Conservation (phyloP, 2,113 vertebrate species). For the Solenodon paradoxus region DNA sequence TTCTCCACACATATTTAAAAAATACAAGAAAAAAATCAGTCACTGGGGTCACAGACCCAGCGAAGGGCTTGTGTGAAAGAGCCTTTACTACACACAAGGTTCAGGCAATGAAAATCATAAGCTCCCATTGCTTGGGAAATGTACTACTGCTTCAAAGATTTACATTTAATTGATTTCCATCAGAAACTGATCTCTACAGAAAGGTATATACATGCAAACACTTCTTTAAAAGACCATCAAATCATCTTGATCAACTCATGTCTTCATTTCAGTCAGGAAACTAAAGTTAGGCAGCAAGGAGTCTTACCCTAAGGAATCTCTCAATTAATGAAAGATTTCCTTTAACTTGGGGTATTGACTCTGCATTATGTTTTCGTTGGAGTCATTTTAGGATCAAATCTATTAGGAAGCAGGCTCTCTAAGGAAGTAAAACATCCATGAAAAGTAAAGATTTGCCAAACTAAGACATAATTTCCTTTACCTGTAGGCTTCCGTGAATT, state of each 20-base stretch:
- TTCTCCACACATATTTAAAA: background rate
- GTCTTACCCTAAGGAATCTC: background rate
- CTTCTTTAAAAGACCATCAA: background rate
- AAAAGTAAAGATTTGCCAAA: background rate
- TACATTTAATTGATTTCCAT: background rate
- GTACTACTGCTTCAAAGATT: background rate
- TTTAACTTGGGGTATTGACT: conserved; percentile 6
- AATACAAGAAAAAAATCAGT: background rate
- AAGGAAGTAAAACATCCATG: background rate
- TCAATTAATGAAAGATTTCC: conserved; percentile 17
- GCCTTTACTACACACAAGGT: background rate
- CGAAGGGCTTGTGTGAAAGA: background rate
- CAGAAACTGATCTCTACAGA: background rate
- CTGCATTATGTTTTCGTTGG: background rate
- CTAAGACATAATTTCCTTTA: background rate
- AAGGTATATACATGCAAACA: background rate
- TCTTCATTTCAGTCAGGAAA: background rate
- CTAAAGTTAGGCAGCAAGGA: background rate
- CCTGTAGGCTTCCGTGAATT: background rate
- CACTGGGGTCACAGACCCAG: background rate
- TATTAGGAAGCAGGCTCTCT: background rate
- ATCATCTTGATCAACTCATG: background rate
- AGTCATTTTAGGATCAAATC: background rate
- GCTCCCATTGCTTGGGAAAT: background rate
- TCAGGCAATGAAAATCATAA: background rate